Evolutionary conservation across 2,113 vertebrate species (phyloP).

Genomic region (Scolopax mira): DNA sequence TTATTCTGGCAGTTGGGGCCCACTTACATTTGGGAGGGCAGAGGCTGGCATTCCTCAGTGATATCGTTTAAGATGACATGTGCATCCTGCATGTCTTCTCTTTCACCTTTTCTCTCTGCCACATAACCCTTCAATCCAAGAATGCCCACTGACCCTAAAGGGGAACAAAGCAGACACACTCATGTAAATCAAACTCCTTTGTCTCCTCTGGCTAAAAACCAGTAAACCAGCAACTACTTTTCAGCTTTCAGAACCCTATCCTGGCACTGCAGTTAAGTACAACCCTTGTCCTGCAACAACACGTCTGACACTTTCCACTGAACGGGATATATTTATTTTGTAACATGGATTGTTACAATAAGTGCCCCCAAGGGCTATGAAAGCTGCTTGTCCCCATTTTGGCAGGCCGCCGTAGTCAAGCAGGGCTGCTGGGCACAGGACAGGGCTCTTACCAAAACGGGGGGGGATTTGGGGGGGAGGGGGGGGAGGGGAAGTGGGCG

Average conservation of each 20-base stretch:
- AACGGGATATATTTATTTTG: neutral
- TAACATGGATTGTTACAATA: neutral
- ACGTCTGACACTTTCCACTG: neutral
- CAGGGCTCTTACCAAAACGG: neutral
- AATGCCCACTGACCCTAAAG: conserved; percentile 71
- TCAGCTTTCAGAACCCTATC: neutral
- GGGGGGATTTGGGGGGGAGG: no score
- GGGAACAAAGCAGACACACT: conserved; percentile 9
- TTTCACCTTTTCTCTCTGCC: conserved; percentile 89
- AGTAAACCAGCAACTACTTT: neutral
- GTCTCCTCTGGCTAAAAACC: neutral
- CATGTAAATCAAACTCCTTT: conserved; percentile 30
- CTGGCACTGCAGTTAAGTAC: neutral
- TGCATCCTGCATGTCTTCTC: conserved; percentile 97
- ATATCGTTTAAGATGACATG: conserved; percentile 88
- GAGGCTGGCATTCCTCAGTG: conserved; percentile 69
- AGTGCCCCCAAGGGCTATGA: neutral
- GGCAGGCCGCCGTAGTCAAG: neutral
- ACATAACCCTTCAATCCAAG: conserved; percentile 85
- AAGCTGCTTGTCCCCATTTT: neutral
- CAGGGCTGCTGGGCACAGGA: neutral
- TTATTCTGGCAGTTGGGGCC: neutral
- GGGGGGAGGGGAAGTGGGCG: fast-evolving
- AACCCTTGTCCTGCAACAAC: fast-evolving
- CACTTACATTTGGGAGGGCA: conserved; percentile 85